Percentiles rank a stretch among this genome's conserved stretches.
phyloP scores from a whole-genome alignment of 2,797 vertebrate genomes.

The Lutjanus campechanus region DNA sequence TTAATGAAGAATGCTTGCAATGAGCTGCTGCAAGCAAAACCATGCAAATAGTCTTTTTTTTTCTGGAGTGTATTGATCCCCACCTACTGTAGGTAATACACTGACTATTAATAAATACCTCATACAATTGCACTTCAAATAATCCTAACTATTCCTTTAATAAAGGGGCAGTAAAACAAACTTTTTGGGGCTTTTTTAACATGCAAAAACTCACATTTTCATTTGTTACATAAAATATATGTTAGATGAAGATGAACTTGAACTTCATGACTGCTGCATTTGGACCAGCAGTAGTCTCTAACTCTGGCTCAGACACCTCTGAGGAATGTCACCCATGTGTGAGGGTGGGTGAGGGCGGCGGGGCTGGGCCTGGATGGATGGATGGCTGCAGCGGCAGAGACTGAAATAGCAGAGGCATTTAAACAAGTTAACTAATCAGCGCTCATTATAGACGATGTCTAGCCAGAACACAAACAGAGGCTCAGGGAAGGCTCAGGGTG shows the following conservation, averaged over 20 bases:
- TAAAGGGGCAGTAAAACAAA: neutral
- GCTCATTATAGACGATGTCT: conserved; percentile 86
- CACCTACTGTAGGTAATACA: too few species aligned
- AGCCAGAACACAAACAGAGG: conserved; percentile 86
- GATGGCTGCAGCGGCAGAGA: conserved; percentile 51
- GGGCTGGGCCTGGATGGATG: conserved; percentile 41
- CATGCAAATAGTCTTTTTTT: too few species aligned
- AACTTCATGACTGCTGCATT: conserved; percentile 47
- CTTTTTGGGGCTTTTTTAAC: neutral
- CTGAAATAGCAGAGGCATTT: conserved; percentile 84
- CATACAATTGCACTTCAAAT: too few species aligned
- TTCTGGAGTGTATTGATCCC: too few species aligned
- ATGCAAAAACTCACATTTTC: conserved; percentile 7
- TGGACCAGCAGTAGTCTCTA: conserved; percentile 56
- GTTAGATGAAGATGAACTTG: conserved; percentile 31
- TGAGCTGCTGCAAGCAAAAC: too few species aligned
- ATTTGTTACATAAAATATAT: neutral
- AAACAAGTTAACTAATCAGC: conserved; percentile 86
- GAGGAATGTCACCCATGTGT: conserved; percentile 72
- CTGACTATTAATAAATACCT: too few species aligned
- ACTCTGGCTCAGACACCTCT: conserved; percentile 70
- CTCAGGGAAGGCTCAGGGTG: conserved; percentile 72
- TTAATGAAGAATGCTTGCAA: too few species aligned
- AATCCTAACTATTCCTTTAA: too few species aligned
- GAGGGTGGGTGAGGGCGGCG: conserved; percentile 20